Percentiles rank a stretch among this genome's conserved stretches.
Evolutionary conservation across 2,797 vertebrate genomes (phyloP).

Genomic region (Lacerta agilis): DNA sequence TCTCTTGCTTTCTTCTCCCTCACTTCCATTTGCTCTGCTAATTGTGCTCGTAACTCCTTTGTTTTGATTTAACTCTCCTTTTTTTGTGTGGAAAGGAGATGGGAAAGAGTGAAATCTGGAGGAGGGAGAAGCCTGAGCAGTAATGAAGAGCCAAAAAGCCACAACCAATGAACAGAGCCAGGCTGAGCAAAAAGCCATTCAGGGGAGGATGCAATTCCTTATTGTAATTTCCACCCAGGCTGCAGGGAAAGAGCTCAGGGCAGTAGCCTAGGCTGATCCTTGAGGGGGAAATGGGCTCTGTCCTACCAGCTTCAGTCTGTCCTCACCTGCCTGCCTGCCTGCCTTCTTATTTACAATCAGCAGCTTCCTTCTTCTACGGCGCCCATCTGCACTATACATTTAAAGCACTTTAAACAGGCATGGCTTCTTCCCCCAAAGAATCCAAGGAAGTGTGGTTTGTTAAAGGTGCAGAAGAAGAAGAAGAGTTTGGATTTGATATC

Average conservation of each 20-base stretch:
- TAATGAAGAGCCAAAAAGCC: not conserved
- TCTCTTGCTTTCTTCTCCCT: not conserved
- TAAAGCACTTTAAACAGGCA: too few relatives aligned
- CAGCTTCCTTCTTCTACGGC: too few relatives aligned
- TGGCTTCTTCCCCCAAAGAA: too few relatives aligned
- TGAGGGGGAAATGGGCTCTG: too few relatives aligned
- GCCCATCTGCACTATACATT: too few relatives aligned
- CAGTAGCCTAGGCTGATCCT: too few relatives aligned
- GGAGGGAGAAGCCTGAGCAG: not conserved
- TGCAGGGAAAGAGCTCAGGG: not conserved
- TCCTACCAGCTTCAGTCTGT: too few relatives aligned
- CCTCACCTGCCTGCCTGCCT: too few relatives aligned
- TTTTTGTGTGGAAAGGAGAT: not conserved
- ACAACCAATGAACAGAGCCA: not conserved
- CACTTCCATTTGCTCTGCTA: not conserved
- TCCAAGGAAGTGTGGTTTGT: too few relatives aligned
- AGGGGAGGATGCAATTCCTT: not conserved
- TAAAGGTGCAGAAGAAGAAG: too few relatives aligned
- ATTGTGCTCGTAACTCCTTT: not conserved
- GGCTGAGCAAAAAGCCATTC: not conserved
- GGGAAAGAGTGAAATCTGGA: not conserved
- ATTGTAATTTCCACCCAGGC: not conserved
- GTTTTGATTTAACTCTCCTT: not conserved
- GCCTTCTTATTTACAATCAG: too few relatives aligned
- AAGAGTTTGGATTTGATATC: too few relatives aligned